Conservation (phyloP, 2,113 vertebrate genomes). For the Myrmecophaga tridactyla region DNA sequence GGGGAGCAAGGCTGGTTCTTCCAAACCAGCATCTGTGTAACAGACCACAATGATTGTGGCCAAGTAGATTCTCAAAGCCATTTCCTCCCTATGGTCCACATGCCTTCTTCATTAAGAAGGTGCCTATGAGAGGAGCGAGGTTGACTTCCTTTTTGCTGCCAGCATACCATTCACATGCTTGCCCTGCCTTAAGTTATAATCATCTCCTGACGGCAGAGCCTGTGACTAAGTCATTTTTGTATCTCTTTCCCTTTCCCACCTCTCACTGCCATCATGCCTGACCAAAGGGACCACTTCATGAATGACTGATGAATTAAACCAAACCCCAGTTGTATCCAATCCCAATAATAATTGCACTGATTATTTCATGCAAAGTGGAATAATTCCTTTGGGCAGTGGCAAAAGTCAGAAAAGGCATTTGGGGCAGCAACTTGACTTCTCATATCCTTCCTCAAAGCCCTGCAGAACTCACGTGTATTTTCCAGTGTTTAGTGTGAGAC, state of each 20-base stretch:
- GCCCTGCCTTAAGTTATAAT: not conserved
- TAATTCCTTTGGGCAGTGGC: not conserved
- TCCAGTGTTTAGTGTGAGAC: not conserved
- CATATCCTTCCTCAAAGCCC: not conserved
- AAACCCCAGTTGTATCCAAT: not conserved
- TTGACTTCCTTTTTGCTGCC: not conserved
- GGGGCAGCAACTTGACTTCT: not conserved
- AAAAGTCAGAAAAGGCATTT: conserved; percentile 27
- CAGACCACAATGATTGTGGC: not conserved
- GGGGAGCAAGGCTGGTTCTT: conserved; percentile 25
- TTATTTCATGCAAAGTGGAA: not conserved
- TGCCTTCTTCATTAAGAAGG: conserved; percentile 36
- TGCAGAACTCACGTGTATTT: not conserved
- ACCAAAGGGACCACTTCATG: not conserved
- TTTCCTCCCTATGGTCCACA: not conserved
- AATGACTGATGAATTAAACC: not conserved
- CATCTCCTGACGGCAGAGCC: not conserved
- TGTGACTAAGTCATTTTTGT: not conserved
- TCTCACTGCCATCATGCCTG: not conserved
- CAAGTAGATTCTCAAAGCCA: not conserved
- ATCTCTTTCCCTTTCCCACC: not conserved
- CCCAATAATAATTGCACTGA: not conserved
- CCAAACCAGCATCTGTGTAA: conserved; percentile 37
- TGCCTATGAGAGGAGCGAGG: not conserved
- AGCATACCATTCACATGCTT: not conserved